These are phyloP conservation scores for Drosophila yooni DNA, from an alignment of 2,888 invertebrate species.

Conservation along the genomic window DNA sequence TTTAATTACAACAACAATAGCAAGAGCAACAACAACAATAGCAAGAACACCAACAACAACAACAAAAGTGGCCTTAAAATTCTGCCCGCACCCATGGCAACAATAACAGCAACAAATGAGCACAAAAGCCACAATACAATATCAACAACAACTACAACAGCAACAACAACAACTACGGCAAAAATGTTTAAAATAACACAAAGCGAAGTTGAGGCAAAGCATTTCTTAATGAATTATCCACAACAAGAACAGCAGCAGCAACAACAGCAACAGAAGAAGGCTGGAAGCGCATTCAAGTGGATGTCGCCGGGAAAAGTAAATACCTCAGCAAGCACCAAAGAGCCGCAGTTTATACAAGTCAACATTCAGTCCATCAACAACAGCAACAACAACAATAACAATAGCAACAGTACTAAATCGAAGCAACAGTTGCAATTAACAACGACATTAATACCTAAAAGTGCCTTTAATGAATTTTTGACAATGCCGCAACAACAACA, in stretches of 20 bases:
- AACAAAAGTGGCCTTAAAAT: conserved; percentile 47
- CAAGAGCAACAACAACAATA: conserved; percentile 32
- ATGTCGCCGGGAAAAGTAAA: conserved; percentile 43
- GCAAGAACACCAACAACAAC: conserved; percentile 33
- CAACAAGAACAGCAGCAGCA: conserved; percentile 29
- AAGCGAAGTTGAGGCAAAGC: conserved; percentile 44
- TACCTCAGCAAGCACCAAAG: conserved; percentile 59
- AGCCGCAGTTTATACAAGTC: conserved; percentile 42
- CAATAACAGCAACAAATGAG: conserved; percentile 35
- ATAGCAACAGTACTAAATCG: conserved; percentile 38
- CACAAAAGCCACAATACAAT: conserved; percentile 55
- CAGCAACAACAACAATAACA: conserved; percentile 25
- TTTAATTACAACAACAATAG: conserved; percentile 47
- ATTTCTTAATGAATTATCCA: conserved; percentile 44
- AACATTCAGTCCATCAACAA: conserved; percentile 38
- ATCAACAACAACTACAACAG: conserved; percentile 21
- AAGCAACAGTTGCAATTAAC: conserved; percentile 7
- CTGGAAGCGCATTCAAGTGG: conserved; percentile 41
- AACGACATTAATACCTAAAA: conserved; percentile 54
- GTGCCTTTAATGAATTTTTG: conserved; percentile 70
- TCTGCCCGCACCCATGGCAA: conserved; percentile 20
- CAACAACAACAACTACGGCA: conserved; percentile 26
- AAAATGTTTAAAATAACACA: conserved; percentile 47
- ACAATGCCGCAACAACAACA: conserved; percentile 37
- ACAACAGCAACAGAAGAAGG: conserved; percentile 19